phyloP scores from a whole-genome alignment of 2,113 vertebrate species.

The Malurus elegans region DNA sequence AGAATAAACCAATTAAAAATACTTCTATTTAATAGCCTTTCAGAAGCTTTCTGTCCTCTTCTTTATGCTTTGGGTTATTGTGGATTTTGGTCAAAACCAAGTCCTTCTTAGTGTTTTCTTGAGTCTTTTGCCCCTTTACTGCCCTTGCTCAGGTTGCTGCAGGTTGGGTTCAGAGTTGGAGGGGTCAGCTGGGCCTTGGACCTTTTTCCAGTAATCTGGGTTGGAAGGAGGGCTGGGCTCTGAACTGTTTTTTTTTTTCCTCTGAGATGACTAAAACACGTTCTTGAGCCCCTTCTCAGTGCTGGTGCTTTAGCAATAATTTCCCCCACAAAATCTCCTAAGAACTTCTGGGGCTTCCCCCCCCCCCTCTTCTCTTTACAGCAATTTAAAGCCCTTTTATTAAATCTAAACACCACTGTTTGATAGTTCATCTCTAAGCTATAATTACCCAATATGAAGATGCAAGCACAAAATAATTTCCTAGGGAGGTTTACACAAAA shows the following conservation, averaged over 20 bases:
- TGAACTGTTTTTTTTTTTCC: not conserved
- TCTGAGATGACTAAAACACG: not conserved
- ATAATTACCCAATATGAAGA: constrained; percentile 2
- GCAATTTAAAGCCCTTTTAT: not conserved
- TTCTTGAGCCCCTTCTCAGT: not conserved
- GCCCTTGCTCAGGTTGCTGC: not conserved
- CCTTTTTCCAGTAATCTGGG: not conserved
- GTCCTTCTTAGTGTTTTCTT: not conserved
- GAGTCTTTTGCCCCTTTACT: not conserved
- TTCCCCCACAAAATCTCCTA: not conserved
- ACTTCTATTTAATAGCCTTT: not conserved
- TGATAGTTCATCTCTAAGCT: not conserved
- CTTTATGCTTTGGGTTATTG: not conserved
- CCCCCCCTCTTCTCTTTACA: not conserved
- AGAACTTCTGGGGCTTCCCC: not conserved
- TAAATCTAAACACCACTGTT: not conserved
- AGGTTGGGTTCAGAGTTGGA: not conserved
- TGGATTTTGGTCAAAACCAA: not conserved
- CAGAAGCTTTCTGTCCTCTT: not conserved
- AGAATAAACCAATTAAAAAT: not conserved
- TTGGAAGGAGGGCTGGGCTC: not conserved
- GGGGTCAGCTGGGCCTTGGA: not conserved
- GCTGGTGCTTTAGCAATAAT: not conserved
- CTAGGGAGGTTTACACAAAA: not conserved
- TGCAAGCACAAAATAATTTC: not conserved